Conservation (phyloP, 2,797 vertebrate species). For the Cryptoblepharus egeriae region DNA sequence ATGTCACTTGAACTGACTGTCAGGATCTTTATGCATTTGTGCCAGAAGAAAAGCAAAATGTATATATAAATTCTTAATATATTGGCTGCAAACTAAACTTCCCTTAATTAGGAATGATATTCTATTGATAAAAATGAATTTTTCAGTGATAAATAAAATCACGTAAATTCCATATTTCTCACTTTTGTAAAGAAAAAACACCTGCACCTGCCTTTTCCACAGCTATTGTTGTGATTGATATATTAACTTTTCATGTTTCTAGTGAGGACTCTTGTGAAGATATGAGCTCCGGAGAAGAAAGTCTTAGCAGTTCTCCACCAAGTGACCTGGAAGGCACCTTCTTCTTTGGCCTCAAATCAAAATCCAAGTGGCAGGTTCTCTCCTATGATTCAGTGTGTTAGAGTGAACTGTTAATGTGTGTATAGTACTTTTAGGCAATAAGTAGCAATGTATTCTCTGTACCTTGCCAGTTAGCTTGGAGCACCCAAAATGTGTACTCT, state of each 20-base stretch:
- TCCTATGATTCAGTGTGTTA: slow-evolving; percentile 68
- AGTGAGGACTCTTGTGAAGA: slow-evolving; percentile 95
- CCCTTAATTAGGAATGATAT: too few relatives aligned
- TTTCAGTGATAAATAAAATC: too few relatives aligned
- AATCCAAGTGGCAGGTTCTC: slow-evolving; percentile 76
- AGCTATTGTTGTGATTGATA: background rate
- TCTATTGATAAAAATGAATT: too few relatives aligned
- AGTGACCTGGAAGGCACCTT: slow-evolving; percentile 85
- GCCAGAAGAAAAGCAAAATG: background rate
- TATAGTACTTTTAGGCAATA: slow-evolving; percentile 72
- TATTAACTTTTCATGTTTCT: slow-evolving; percentile 34
- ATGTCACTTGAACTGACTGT: background rate
- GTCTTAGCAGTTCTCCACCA: slow-evolving; percentile 87
- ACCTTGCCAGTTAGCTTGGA: slow-evolving; percentile 57
- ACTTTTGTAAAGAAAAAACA: too few relatives aligned
- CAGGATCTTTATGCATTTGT: background rate
- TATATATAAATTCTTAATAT: too few relatives aligned
- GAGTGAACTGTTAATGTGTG: slow-evolving; percentile 57
- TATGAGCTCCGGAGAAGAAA: slow-evolving; percentile 93
- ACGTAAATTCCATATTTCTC: too few relatives aligned
- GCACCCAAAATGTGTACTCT: slow-evolving; percentile 39
- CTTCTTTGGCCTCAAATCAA: slow-evolving; percentile 84
- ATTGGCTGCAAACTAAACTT: too few relatives aligned
- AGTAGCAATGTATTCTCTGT: slow-evolving; percentile 54
- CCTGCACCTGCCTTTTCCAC: background rate